A percentile compares a stretch with the other conserved stretches of the same genome.
Evolutionary conservation across 2,888 invertebrate genomes (phyloP).

Genomic region (Melanotus villosus): DNA sequence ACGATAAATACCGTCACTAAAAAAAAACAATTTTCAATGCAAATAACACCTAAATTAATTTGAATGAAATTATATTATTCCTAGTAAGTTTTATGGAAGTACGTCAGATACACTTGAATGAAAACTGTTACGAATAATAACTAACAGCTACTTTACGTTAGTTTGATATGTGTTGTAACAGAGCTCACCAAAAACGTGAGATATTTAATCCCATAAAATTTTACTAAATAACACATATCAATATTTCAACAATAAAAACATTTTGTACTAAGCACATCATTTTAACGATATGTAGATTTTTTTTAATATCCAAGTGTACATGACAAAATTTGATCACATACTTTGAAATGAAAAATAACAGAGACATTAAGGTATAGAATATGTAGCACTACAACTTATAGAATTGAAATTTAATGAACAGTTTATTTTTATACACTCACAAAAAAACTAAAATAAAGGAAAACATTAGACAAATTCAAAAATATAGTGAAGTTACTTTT

Average conservation of each 20-base stretch:
- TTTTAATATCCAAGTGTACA: conserved; percentile 13
- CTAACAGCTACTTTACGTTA: conserved; percentile 1
- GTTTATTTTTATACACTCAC: neutral
- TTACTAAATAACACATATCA: too few species aligned
- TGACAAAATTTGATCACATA: conserved; percentile 18
- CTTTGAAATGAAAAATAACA: neutral
- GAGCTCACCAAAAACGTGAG: too few species aligned
- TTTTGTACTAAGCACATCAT: too few species aligned
- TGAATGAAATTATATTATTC: conserved; percentile 5
- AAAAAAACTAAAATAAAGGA: neutral
- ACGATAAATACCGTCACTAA: conserved; percentile 40
- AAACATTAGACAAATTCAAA: neutral
- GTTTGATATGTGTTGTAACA: too few species aligned
- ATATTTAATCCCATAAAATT: too few species aligned
- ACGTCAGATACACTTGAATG: conserved; percentile 12
- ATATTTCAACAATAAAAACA: too few species aligned
- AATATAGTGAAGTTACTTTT: neutral
- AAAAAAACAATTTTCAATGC: conserved; percentile 28
- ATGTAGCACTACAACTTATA: conserved; percentile 9
- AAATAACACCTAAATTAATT: conserved; percentile 20
- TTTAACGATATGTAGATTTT: too few species aligned
- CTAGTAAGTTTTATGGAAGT: conserved; percentile 22
- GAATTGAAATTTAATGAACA: neutral
- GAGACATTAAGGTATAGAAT: conserved; percentile 15
- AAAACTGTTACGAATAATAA: neutral